Conservation (phyloP, 2,888 invertebrate species). For the Brachyopa scutellaris region DNA sequence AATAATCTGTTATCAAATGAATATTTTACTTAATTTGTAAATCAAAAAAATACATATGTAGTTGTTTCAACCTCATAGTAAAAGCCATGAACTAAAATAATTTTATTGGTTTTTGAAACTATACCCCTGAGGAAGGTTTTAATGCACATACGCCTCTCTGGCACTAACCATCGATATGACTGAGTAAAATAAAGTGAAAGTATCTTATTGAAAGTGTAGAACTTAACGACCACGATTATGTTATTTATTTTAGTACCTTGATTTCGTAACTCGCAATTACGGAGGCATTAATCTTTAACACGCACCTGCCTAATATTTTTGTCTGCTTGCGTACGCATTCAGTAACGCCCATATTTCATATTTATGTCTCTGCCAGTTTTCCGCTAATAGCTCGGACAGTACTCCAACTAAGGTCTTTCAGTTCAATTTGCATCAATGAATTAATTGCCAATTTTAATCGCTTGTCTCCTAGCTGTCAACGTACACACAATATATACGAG, state of each 20-base stretch:
- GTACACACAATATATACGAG: constrained; percentile 47
- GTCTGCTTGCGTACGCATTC: constrained; percentile 2
- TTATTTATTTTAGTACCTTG: constrained; percentile 57
- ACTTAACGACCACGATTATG: constrained; percentile 42
- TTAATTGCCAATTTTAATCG: constrained; percentile 72
- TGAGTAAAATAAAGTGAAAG: constrained; percentile 51
- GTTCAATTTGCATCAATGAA: constrained; percentile 72
- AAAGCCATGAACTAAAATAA: too few relatives aligned
- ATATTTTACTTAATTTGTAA: too few relatives aligned
- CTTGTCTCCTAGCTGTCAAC: constrained; percentile 69
- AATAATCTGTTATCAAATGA: too few relatives aligned
- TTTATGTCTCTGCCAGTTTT: constrained; percentile 54
- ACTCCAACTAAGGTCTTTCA: constrained; percentile 48
- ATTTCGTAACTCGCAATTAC: constrained; percentile 70
- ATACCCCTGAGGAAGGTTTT: not conserved
- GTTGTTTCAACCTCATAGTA: too few relatives aligned
- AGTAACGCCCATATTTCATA: constrained; percentile 65
- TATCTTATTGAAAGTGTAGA: constrained; percentile 43
- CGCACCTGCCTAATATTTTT: constrained; percentile 63
- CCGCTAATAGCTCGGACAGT: constrained; percentile 53
- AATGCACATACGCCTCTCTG: not conserved
- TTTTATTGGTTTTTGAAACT: too few relatives aligned
- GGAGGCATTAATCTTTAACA: constrained; percentile 64
- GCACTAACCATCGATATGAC: not conserved
- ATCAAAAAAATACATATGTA: too few relatives aligned